Evolutionary conservation across 2,888 invertebrate species (phyloP).

Genomic region (Epinotia bilunana): DNA sequence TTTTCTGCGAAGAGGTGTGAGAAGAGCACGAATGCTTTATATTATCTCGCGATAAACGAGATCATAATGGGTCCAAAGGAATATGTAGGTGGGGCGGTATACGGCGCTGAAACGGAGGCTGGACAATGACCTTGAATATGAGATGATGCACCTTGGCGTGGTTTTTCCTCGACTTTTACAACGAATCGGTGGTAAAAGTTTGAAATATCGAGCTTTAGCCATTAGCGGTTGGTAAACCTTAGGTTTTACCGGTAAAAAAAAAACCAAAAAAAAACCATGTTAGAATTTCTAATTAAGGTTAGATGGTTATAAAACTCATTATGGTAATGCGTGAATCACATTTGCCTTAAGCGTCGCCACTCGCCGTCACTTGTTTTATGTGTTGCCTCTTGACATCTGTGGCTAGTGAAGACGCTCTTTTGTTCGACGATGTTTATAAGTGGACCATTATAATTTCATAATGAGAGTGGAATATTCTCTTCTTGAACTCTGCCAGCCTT

Average conservation of each 20-base stretch:
- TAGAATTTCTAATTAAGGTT: neutral
- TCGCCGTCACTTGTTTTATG: neutral
- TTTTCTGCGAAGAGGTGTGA: too few species aligned
- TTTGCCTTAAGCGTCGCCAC: neutral
- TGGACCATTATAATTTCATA: neutral
- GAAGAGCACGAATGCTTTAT: too few species aligned
- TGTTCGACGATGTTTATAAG: neutral
- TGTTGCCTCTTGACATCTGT: slow-evolving; percentile 12
- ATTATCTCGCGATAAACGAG: too few species aligned
- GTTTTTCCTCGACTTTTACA: too few species aligned
- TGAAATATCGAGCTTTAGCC: too few species aligned
- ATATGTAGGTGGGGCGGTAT: too few species aligned
- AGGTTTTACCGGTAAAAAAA: too few species aligned
- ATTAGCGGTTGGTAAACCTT: neutral
- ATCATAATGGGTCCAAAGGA: too few species aligned
- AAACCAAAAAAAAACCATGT: slow-evolving; percentile 1
- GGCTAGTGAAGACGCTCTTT: slow-evolving; percentile 2
- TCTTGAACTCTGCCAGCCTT: neutral
- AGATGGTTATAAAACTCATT: slow-evolving; percentile 17
- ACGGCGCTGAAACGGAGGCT: too few species aligned
- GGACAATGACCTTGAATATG: too few species aligned
- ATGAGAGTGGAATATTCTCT: neutral
- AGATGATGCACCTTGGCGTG: too few species aligned
- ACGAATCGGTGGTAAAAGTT: too few species aligned
- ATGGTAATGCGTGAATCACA: slow-evolving; percentile 25